A percentile compares a stretch with the other conserved stretches of the same genome.
Evolutionary conservation across 2,888 invertebrate genomes (phyloP).

Genomic region (Eueremaeus valkanovi): DNA sequence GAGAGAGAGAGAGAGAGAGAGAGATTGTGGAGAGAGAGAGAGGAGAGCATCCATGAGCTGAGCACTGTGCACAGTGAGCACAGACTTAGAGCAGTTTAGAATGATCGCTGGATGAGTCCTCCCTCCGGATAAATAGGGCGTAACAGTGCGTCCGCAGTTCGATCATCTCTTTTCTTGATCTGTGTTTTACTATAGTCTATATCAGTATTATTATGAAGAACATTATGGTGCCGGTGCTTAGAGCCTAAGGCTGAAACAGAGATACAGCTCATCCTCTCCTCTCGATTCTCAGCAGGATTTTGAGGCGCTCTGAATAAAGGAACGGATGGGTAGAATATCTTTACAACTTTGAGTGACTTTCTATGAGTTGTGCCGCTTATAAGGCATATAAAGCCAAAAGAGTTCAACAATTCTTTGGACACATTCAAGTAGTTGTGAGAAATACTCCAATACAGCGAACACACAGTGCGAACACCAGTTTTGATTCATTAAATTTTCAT

Average conservation of each 20-base stretch:
- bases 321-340: slow-evolving; percentile 28
- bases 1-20: background rate
- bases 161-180: slow-evolving; percentile 22
- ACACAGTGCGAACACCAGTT: too few relatives aligned
- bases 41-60: background rate
- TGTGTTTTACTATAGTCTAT: slow-evolving; percentile 29
- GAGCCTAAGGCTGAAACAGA: slow-evolving; percentile 31
- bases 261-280: slow-evolving; percentile 33
- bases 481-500: slow-evolving; percentile 20
- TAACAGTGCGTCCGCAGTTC: slow-evolving; percentile 32
- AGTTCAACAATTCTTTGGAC: slow-evolving; percentile 20
- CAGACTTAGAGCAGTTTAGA: background rate
- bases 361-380: slow-evolving; percentile 20
- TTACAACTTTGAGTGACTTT: slow-evolving; percentile 31
- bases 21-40: background rate
- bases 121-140: slow-evolving; percentile 33
- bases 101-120: slow-evolving; percentile 15
- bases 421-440: background rate
- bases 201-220: slow-evolving; percentile 18
- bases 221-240: slow-evolving; percentile 28
- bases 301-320: slow-evolving; percentile 25
- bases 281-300: slow-evolving; percentile 33
- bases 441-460: background rate
- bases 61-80: background rate
- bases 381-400: slow-evolving; percentile 16